Base-by-base conservation (phyloP, 2,888 invertebrate species). In the Apantesis nais region DNA sequence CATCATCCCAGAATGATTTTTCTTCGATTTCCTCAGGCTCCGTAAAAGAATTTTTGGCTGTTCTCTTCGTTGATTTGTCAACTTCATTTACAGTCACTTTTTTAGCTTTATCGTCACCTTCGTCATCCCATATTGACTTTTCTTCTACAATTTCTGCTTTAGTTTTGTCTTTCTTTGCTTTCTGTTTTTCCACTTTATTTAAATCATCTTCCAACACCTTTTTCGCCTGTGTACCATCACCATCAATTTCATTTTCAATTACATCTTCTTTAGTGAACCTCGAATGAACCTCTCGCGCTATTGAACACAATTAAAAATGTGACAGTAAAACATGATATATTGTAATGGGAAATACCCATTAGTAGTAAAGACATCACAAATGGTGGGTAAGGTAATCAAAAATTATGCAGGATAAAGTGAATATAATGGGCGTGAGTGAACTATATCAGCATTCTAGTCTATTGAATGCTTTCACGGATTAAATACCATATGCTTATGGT, bases 231-330 rank as follows among this genome's bases (percentile, higher is more conserved):
- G 88, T 89, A 70, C 75, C 81, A 68, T 90, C 89, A 37, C 90
- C 95, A 78, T 96, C 94, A 67, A 96, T 86, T 76, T 95, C 90
- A 81, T 92, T 93, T 89, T 96, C 95, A 79, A 93, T 83, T 75
- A 93, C 87, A 62, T 92, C 86, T 90, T 95, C 94, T 82, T 91
- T 95, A 82, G 89, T 91, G 82, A 95, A 89, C 82, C 92, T 92
- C 85, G 94, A 91, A 89, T 92, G 94, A 85, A 95, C 91, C 93
- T 95, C 95, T 90, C 89, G 94, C 74, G 95, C 95, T 95, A 94
- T 89, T 88, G 78, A 88, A 89, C 83, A 83, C 88, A 85, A 90
- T 88, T 85, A 89, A 88, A 87, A 87, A 86, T 85, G 84, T 86
- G 85, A 88, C 80, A 86, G 83, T 86, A 86, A 88, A 85, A 88